Evolutionary conservation across 2,113 vertebrate genomes (phyloP), one percentile per base, ranked within the genome.

Genomic region (Peromyscus polionotus): DNA sequence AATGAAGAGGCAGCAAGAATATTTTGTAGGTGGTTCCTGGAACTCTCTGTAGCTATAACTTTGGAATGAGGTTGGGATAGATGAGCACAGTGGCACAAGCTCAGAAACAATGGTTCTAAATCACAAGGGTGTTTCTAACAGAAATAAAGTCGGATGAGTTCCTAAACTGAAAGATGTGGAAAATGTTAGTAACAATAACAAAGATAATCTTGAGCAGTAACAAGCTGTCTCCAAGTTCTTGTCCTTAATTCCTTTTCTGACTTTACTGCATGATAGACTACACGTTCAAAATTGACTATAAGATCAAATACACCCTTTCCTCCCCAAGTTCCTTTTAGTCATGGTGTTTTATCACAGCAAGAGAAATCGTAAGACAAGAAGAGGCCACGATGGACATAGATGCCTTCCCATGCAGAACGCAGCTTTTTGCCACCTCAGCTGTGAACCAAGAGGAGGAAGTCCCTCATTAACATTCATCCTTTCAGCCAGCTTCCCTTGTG

Each of bases 161-260:
- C 68, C 68, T 76, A 95, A 87, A 80, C 22, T 86, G 33, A 24
- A 91, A 61, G 3, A 24, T 70, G 8, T 76, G 31, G 12, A 92
- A 73, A 65, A 1, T 75, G 6, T 93, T 83, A 39, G 3, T 72
- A 88, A 70, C 14, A 75, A 59, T 90, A 14, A 77, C 1, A 59
- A 79, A 87, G 81, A 86, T 96, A 88, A 96, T 88, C 19, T 48
- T 87, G 13, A 89, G 13, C 9, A 91, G 51, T 91, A 83, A 68
- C 48, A 79, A 26, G 26, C 31, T 65, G n/a, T 39, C 26, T 65
- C 26, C 16, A 65, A 42, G 16, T 63, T 65, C 39, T 45, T 42
- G 14, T 65, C n/a, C 24, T 65, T n/a, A 19, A 39, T 45, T 85
- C 39, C 24, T 65, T 65, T 65, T 65, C 61, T 1, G 14, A 19